phyloP scores from a whole-genome alignment of 2,113 vertebrate genomes.

The Mobula hypostoma region DNA sequence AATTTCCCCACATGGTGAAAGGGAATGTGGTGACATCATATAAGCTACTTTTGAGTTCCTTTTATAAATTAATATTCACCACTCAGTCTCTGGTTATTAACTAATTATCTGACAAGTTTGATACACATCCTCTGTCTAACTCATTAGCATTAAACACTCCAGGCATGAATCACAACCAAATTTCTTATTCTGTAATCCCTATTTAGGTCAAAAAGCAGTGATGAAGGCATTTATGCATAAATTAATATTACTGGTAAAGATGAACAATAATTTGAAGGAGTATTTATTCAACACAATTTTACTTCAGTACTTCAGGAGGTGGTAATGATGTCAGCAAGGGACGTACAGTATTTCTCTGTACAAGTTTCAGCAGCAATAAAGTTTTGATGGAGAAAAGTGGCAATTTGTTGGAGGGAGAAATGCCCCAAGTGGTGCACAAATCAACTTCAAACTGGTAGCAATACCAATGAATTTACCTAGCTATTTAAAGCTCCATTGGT shows the following conservation, averaged over 20 bases:
- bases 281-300: not conserved
- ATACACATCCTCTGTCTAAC: not conserved
- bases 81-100: not conserved
- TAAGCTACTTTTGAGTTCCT: not conserved
- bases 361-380: not conserved
- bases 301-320: not conserved
- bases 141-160: not conserved
- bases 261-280: not conserved
- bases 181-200: not conserved
- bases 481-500: not conserved
- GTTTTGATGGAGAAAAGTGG: not conserved
- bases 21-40: not conserved
- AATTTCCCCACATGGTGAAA: not conserved
- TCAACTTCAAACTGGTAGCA: not conserved
- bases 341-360: not conserved
- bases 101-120: not conserved
- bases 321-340: not conserved
- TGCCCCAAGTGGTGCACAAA: not conserved
- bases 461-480: not conserved
- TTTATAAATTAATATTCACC: slow-evolving; percentile 17
- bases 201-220: not conserved
- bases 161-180: slow-evolving; percentile 14
- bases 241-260: not conserved
- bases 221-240: not conserved
- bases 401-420: not conserved